phyloP scores from a whole-genome alignment of 2,888 invertebrate genomes.

The Ramazzottius varieornatus region DNA sequence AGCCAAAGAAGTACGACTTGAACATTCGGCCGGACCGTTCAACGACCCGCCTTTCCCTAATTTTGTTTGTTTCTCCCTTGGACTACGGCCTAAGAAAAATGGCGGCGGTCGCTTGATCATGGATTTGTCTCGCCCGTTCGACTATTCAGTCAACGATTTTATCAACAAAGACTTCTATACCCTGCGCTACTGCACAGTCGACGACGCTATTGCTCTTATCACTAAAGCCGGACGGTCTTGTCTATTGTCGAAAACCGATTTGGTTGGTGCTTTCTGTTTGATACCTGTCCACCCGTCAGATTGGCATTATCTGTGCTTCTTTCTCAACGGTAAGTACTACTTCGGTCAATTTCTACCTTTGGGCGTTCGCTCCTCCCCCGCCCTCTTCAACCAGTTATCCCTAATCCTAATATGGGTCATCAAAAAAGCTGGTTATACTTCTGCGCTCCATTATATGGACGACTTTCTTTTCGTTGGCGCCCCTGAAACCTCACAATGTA shows the following conservation, averaged over 20 bases:
- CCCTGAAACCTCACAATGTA: neutral
- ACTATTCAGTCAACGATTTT: neutral
- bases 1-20: neutral
- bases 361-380: neutral
- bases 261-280: neutral
- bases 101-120: neutral
- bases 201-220: neutral
- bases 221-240: neutral
- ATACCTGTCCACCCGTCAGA: neutral
- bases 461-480: neutral
- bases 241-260: neutral
- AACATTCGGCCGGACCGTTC: neutral
- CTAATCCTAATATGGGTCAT: neutral
- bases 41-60: neutral
- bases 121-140: slow-evolving; percentile 4
- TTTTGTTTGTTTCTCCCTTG: slow-evolving; percentile 2
- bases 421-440: neutral
- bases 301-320: neutral
- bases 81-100: slow-evolving; percentile 4
- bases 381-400: neutral
- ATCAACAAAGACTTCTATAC: neutral
- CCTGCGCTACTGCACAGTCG: neutral
- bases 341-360: neutral
- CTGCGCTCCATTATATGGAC: neutral
- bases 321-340: neutral